These are phyloP conservation scores for Orthosia gothica DNA, from an alignment of 2,888 invertebrate species.

Conservation along the genomic window DNA sequence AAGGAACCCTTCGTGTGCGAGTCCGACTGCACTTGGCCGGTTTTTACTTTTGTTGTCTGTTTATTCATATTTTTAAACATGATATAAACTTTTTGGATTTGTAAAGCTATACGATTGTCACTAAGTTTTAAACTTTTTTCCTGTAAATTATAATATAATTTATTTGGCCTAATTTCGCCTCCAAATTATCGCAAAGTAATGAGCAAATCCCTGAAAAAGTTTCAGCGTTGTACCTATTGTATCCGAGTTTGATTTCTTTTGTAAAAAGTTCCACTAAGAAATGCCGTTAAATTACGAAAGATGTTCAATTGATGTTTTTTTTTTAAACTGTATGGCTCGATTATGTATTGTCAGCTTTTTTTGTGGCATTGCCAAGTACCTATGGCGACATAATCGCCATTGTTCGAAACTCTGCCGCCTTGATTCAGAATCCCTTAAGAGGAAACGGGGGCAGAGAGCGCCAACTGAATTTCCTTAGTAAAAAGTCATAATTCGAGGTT, in stretches of 20 bases:
- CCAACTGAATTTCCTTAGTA: no score
- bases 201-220: not conserved
- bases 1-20: no score
- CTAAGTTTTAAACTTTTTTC: conserved; percentile 4
- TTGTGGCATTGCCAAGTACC: conserved; percentile 46
- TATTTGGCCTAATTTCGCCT: conserved; percentile 11
- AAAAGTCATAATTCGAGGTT: no score
- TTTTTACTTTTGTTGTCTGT: not conserved
- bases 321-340: conserved; percentile 10
- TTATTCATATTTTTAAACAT: not conserved
- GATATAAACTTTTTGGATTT: not conserved
- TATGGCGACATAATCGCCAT: conserved; percentile 51
- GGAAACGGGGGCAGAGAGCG: no score
- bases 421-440: conserved; percentile 69
- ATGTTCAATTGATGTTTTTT: conserved; percentile 12
- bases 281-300: conserved; percentile 6
- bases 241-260: conserved; percentile 25
- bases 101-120: not conserved
- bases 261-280: conserved; percentile 12
- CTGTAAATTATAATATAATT: not conserved
- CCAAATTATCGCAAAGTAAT: conserved; percentile 13
- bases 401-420: conserved; percentile 68
- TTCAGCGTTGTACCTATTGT: conserved; percentile 33
- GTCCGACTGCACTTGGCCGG: no score
- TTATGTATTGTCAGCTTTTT: conserved; percentile 34